Evolutionary conservation across 2,797 vertebrate species (phyloP), one percentile per base, ranked within the genome.

Genomic region (Siniperca undulata): DNA sequence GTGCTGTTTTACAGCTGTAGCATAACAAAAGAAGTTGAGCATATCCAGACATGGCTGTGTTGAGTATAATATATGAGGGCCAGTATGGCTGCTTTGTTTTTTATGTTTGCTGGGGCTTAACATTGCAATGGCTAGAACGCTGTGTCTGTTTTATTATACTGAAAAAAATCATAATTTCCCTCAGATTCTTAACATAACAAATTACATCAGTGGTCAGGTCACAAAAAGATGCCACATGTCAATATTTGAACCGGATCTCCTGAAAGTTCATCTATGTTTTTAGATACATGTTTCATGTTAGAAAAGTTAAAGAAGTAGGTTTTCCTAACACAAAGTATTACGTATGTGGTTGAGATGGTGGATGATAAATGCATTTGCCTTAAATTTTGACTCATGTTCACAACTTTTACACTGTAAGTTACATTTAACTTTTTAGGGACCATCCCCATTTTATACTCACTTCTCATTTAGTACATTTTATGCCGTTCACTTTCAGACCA

Each of bases 11-110:
- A 84, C 82, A 87, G 77, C 88, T 88, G 86, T 40, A 86, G 58
- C 67, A 66, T 65, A 78, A 86, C 86, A 87, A 79, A 80, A 77
- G 62, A 85, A 34, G 60, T 12, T 90, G 90, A 93, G 81, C 59
- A 36, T 77, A 50, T 90, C 89, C 91, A 92, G 93, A 89, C 74
- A 2, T 24, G 64, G 38, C 42, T 68, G 53, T 65, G 77, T 46
- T 17, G 40, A 86, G 59, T 58, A 38, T 84, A 86, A 77, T 77
- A 52, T 84, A 78, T 27, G 67, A 80, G 77, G 62, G n/a, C 64
- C 65, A 2, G 70, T 20, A 42, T 8, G 74, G 48, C 77, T 77
- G 77, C 68, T 88, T 80, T 76, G 69, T 86, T 73, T 89, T 77
- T 55, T 16, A 27, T 48, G 61, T 83, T 86, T 82, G 27, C 19